Evolutionary conservation across 23 tunicate species (phyloP), one percentile per base, ranked within the genome.

Genomic region (Diplosoma virens): DNA sequence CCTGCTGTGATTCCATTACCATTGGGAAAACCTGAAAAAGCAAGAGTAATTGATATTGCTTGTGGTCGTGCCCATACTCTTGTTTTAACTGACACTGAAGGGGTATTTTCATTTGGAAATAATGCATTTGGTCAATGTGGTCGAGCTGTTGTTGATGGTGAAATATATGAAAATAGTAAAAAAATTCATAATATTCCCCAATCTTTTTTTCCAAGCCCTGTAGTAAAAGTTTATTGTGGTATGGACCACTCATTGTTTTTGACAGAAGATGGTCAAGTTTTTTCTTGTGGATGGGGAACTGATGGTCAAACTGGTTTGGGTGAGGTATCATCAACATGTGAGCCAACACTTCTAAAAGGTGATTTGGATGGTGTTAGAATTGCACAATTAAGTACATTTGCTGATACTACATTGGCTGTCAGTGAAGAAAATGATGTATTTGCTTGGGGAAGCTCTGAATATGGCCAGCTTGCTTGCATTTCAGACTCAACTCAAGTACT

Each of bases 381-480:
- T 0, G 55, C 25, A 0, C 41, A 85, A 34, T 21, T 92, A 0
- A 54, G 86, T 32, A 59, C 97, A 25, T 85, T 81, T 80, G 90
- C 92, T 47, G 97, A 92, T 47, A 80, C 89, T 5, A 68, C 67
- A 26, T 37, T 92, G 2, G 97, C 97, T 17, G 61, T 92, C 2
- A 76, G 81, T 33, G 92, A 92, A 5, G 72, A 76, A 0, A 69
- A 79, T 35, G 71, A 80, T 14, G 78, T 92, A 3, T 92, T 67
- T 92, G 97, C 82, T n/a, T 92, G 97, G 97, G 97, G 97, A 26
- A 85, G 79, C 77, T 80, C 97, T 18, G 97, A 92, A 76, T 85
- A 92, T 52, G 64, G 77, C 0, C 97, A 92, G 52, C 71, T 92
- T 25, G 78, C 78, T 14, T 85, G 87, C 18, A 85, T 92, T 2